A percentile compares a stretch with the other conserved stretches of the same genome.
These are phyloP conservation scores for Micropterix aruncella DNA, from an alignment of 2,888 invertebrate species.

Conservation along the genomic window DNA sequence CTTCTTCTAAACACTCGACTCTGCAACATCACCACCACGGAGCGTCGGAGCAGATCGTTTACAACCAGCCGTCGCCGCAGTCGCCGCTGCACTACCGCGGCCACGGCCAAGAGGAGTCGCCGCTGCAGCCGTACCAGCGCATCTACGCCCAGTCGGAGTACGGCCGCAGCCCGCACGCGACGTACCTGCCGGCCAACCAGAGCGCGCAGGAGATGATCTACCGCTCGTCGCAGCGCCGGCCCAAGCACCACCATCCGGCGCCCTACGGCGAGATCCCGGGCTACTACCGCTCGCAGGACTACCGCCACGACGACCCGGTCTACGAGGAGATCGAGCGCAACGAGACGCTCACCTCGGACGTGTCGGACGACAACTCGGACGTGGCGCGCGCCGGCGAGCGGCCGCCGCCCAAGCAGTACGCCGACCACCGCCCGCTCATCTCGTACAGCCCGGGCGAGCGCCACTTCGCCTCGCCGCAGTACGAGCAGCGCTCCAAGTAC, in stretches of 20 bases:
- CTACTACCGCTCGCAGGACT: conserved; percentile 35
- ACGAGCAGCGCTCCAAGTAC: conserved; percentile 32
- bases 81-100: conserved; percentile 29
- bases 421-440: conserved; percentile 68
- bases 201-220: conserved; percentile 27
- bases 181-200: conserved; percentile 30
- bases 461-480: conserved; percentile 24
- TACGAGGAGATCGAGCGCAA: conserved; percentile 69
- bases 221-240: conserved; percentile 25
- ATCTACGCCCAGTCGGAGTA: conserved; percentile 35
- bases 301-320: conserved; percentile 58
- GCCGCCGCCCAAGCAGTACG: conserved; percentile 47
- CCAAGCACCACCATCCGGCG: conserved; percentile 58
- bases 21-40: conserved; percentile 50
- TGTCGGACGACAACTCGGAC: conserved; percentile 59
- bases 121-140: conserved; percentile 30
- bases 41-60: conserved; percentile 29
- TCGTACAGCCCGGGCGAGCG: conserved; percentile 60
- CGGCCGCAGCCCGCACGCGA: conserved; percentile 26
- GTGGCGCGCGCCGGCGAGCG: conserved; percentile 42
- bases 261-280: conserved; percentile 38
- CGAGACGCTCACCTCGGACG: conserved; percentile 59
- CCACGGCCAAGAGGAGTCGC: conserved; percentile 30
- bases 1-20: conserved; percentile 71
- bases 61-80: conserved; percentile 35